Base-by-base conservation (phyloP, 2,113 vertebrate species). In the Hemiprocne comata region DNA sequence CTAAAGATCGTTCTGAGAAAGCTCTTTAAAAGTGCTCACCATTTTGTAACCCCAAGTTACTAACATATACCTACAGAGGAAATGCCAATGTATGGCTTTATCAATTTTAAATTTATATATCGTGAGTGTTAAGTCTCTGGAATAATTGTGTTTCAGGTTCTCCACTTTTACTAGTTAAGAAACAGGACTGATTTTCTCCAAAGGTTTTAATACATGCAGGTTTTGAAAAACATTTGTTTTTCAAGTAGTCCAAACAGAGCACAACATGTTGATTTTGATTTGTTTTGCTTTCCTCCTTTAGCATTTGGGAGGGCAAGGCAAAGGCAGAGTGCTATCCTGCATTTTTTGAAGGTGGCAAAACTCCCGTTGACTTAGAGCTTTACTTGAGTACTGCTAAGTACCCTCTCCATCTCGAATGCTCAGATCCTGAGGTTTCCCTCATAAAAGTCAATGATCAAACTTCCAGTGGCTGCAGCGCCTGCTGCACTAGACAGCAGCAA, bases 361-460 rank as follows among this genome's bases (percentile, higher is more conserved):
- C 88, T 96, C 95, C 92, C 29, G 62, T 86, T 82, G 95, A 85
- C 58, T 96, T 71, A 93, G 86, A 93, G 94, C 93, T 90, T 82
- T 84, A 67, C 93, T 61, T 90, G 95, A 96, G 93, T 75, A 87
- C 95, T 92, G 93, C 94, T 94, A 97, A 96, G 93, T 90, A 57
- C 92, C 80, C 76, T 94, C 50, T 64, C 90, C 88, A 29, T 46
- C 82, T 89, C 82, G 88, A 90, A 81, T 29, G 62, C 92, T 95
- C 73, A 92, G 86, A 93, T 93, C 95, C 92, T 90, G 79, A 96
- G 80, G 66, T 61, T 96, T 92, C 50, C 88, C 77, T 93, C 92
- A 94, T 92, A 90, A 71, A 97, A 95, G 93, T 95, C 95, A 96
- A 95, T 85, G 92, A 85, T 61, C 62, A 81, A 79, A 90, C 88